Evolutionary conservation across 2,888 invertebrate genomes (phyloP).

Genomic region (Andrena bicolor): DNA sequence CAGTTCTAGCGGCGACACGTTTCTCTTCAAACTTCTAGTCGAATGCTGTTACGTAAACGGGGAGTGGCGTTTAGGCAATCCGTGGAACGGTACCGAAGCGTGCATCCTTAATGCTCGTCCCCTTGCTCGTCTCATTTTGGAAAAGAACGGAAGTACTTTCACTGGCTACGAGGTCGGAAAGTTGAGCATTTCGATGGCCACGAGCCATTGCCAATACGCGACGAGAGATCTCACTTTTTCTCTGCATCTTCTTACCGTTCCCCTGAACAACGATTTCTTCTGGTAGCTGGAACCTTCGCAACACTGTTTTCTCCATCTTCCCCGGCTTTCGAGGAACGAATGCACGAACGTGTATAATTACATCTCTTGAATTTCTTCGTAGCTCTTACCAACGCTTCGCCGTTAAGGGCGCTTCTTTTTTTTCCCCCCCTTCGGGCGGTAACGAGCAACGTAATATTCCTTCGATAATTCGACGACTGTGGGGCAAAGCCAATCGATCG

Average conservation of each 20-base stretch:
- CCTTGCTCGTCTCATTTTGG: constrained; percentile 68
- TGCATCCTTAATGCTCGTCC: constrained; percentile 70
- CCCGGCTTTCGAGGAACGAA: background rate
- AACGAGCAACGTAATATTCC: background rate
- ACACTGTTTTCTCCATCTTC: background rate
- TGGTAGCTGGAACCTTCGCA: background rate
- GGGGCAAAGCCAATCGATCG: background rate
- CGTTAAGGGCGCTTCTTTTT: background rate
- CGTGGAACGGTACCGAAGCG: constrained; percentile 69
- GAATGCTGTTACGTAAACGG: constrained; percentile 68
- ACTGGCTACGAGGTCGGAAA: constrained; percentile 72
- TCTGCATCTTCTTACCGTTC: background rate
- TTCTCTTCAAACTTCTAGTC: constrained; percentile 62
- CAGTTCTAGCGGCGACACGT: constrained; percentile 21
- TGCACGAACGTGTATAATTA: no score
- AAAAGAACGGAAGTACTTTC: constrained; percentile 80
- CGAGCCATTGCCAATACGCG: constrained; percentile 43
- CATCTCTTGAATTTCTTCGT: no score
- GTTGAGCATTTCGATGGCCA: constrained; percentile 53
- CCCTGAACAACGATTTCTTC: constrained; percentile 10
- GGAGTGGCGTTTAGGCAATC: constrained; percentile 72
- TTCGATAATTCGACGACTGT: background rate
- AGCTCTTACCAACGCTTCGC: background rate
- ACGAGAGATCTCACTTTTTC: constrained; percentile 48
- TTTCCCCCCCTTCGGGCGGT: background rate